phyloP scores from a whole-genome alignment of 2,113 vertebrate species.

The Larimichthys polyactis region DNA sequence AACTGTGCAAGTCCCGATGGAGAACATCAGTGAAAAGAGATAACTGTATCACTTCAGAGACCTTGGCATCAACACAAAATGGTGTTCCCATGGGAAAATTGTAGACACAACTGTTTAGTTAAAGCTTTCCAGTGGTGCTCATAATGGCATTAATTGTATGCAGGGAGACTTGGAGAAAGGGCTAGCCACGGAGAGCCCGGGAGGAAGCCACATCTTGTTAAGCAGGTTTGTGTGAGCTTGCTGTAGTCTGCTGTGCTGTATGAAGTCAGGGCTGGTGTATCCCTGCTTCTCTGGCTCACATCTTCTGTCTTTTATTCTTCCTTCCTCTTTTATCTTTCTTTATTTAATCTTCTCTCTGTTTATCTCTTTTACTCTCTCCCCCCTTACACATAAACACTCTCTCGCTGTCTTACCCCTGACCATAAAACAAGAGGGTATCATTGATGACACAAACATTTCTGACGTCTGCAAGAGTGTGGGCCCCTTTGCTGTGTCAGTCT shows the following conservation, averaged over 20 bases:
- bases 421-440: conserved; percentile 59
- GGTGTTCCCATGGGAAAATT: conserved; percentile 82
- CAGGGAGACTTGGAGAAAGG: conserved; percentile 51
- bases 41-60: conserved; percentile 67
- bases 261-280: conserved; percentile 4
- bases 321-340: conserved; percentile 49
- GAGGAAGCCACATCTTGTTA: conserved; percentile 70
- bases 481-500: conserved; percentile 34
- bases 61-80: conserved; percentile 65
- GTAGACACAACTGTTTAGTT: conserved; percentile 64
- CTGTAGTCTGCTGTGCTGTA: conserved; percentile 15
- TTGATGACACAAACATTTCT: conserved; percentile 69
- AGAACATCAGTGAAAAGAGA: conserved; percentile 65
- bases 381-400: conserved; percentile 45
- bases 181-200: conserved; percentile 45
- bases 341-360: conserved; percentile 53
- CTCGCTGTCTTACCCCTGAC: conserved; percentile 9
- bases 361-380: conserved; percentile 38
- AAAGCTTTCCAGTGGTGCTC: conserved; percentile 68
- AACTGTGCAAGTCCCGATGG: conserved; percentile 26
- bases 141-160: conserved; percentile 76
- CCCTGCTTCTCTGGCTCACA: conserved; percentile 11
- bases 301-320: conserved; percentile 30
- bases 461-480: conserved; percentile 47
- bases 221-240: conserved; percentile 65